Base-by-base conservation (phyloP, 1,140 invertebrate species). In the Pomacea maculata region DNA sequence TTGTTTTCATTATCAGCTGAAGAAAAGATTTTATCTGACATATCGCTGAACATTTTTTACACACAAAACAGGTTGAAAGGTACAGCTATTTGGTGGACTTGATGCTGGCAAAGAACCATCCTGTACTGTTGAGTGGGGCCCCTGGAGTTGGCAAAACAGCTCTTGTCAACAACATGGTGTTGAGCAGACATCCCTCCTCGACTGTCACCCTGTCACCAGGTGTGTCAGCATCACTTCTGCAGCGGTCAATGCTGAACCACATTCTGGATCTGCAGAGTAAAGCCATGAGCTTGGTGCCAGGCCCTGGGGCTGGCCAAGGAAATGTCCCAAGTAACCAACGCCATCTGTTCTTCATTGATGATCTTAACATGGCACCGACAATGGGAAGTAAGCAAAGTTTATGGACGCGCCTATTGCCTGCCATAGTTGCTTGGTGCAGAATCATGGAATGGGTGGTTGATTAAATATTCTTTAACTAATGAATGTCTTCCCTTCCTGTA, bases 281-380 rank as follows among this genome's bases (percentile, higher is more conserved):
- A 54, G 80, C 80, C 19, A 79, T 85, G 67, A 84, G 85, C 54
- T 80, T 82, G 19, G 72, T 86, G n/a, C 75, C 83, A 11, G 83
- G 83, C 0, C 84, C 86, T 0, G 85, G 87, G 11, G 79, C 45
- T 15, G 80, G 78, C 54, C 54, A 77, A 8, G 83, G 71, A 57
- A 52, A 74, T 2, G 67, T 29, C 19, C 79, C 76, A 19, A 65
- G 45, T 12, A 80, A 82, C 52, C 85, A 87, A 78, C 84, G 83
- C 75, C 88, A 90, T 76, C 83, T 90, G 25, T 90, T 91, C 85
- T 90, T 89, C 76, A 85, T 91, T 67, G 90, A 91, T 82, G 90
- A 91, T 75, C 85, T 91, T 19, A 90, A 87, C 80, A 88, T 86
- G 71, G 88, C 89, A 10, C 80, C 85, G 17, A 73, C 45, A 78